Base-by-base conservation (phyloP, 2,797 vertebrate genomes). In the Clarias platycephalus region DNA sequence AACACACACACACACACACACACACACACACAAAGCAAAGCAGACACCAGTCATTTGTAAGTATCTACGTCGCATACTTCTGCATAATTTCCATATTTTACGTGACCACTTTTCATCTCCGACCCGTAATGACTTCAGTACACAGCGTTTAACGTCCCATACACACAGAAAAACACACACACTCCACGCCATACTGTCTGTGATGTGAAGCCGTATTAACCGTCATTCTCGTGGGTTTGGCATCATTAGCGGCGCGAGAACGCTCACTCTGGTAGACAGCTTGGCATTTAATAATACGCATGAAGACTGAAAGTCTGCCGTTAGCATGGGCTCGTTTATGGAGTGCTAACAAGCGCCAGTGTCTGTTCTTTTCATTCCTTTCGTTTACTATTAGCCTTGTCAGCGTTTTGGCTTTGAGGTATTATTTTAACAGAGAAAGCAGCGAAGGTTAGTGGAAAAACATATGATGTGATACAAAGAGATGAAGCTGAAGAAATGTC, bases 1-100 rank as follows among this genome's bases (percentile, higher is more conserved):
- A 58, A 64, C 81, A 83, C 53, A 78, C 74, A 81, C 80, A 85
- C 62, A 78, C 80, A 82, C 15, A 87, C 66, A 63, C 58, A 66
- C 74, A 60, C 53, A 34, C 74, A 58, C 28, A 58, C 26, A 74
- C 44, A 76, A 53, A 18, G 16, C 57, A 62, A 6, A 40, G 12
- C 74, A 77, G 34, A 44, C 34, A 24, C 15, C 37, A 44, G n/a
- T 64, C 77, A 64, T 28, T 64, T 3, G 28, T 80, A 66, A 28
- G 60, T 13, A 80, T 64, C 77, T 22, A 3, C 60, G 75, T 77
- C 37, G 77, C 62, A n/a, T 79, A 26, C 37, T 26, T 16, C 15
- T 78, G 58, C 76, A 78, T n/a, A 64, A 15, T 60, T 81, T 71
- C 66, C 49, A 10, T 57, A n/a, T 70, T 71, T 37, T 60, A 70